Base-by-base conservation (phyloP, 2,113 vertebrate genomes). In the Tympanuchus pallidicinctus region DNA sequence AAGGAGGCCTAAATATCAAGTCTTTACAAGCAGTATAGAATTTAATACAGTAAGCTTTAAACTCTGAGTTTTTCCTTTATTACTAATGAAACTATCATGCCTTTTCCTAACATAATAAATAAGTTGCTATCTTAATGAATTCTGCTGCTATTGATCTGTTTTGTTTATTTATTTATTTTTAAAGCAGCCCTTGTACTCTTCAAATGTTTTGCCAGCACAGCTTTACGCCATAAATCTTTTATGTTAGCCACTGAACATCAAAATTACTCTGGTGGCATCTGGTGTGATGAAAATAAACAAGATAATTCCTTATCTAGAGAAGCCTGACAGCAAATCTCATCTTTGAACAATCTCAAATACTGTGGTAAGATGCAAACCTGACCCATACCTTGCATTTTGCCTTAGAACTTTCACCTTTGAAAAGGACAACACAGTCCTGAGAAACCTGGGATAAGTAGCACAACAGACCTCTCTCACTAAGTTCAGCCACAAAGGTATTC, bases 181-280 rank as follows among this genome's bases (percentile, higher is more conserved):
- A 80, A 91, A 86, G 65, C 8, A 27, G 52, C 69, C 52, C 6
- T 34, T 74, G 38, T 78, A 72, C 43, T 79, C 19, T 84, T 94
- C 27, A 85, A 63, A 78, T 61, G 21, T 67, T 84, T 76, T 69
- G 13, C 7, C 70, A 76, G 21, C 52, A 65, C 28, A 92, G 81
- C n/a, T 93, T 86, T 72, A 60, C 16, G 52, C 19, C 10, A 5
- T 85, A 91, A 36, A 38, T 59, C 54, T 83, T 93, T 87, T 52
- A 75, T 40, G 38, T 85, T 82, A 93, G 56, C 47, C 65, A 61
- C 13, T 65, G 73, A 82, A 73, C 50, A 78, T 38, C 50, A 86
- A 82, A 91, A 91, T 86, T 88, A 57, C 48, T 83, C 93, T 43
- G 27, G 45, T 96, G 92, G 92, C 60, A 89, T 91, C 22, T 83